These are phyloP conservation scores for Microcebus ravelobensis DNA, from an alignment of 2,113 vertebrate genomes.

Conservation along the genomic window DNA sequence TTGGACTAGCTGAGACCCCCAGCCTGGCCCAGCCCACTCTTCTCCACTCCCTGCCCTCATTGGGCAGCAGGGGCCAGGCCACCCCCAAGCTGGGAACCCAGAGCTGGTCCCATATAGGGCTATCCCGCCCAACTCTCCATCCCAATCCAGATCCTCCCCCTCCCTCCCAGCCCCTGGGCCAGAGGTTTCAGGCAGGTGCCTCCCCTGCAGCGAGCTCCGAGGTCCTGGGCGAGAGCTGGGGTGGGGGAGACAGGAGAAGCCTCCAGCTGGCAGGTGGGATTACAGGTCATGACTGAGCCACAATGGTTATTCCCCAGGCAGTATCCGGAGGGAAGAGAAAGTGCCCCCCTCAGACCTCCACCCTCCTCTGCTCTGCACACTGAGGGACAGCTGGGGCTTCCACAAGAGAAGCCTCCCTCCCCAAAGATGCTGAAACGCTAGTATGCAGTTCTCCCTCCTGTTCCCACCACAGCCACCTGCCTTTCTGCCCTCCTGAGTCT, in stretches of 20 bases:
- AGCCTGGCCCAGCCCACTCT: background rate
- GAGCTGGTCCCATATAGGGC: background rate
- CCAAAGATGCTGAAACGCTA: background rate
- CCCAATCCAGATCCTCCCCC: background rate
- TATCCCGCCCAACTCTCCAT: background rate
- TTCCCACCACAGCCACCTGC: background rate
- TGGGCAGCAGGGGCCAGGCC: background rate
- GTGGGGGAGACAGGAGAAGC: background rate
- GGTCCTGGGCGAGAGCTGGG: background rate
- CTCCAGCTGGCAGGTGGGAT: background rate
- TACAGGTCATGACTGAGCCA: constrained; percentile 54
- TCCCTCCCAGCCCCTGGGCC: background rate
- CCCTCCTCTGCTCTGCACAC: background rate
- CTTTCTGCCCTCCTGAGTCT: background rate
- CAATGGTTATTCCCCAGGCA: constrained; percentile 42
- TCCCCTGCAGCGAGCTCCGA: background rate
- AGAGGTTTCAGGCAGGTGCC: background rate
- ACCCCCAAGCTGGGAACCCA: background rate
- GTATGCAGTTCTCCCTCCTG: background rate
- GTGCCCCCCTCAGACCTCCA: background rate
- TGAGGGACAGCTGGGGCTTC: background rate
- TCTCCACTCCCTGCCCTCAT: background rate
- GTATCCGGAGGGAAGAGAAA: constrained; percentile 16
- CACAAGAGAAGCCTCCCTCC: background rate
- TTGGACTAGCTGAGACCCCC: background rate